Conservation (phyloP, 1,140 invertebrate genomes). For the Hypsibius dujardini region DNA sequence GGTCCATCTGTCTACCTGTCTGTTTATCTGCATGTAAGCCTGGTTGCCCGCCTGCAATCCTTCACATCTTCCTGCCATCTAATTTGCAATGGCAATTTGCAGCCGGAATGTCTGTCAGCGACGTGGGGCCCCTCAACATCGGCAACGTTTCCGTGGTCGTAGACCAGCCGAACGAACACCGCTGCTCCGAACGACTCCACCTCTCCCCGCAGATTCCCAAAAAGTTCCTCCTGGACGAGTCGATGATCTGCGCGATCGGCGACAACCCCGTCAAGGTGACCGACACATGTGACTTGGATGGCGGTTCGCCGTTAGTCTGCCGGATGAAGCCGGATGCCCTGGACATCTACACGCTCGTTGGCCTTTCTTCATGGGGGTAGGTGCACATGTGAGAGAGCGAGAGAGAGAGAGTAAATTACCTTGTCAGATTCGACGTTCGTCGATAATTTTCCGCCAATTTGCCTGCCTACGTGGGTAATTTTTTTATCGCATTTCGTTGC, state of each 20-base stretch:
- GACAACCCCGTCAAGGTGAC: neutral
- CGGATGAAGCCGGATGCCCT: neutral
- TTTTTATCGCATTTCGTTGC: constrained; percentile 6
- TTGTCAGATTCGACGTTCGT: no score
- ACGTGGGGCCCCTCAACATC: constrained; percentile 7
- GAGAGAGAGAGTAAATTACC: no score
- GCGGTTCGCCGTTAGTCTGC: constrained; percentile 13
- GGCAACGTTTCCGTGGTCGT: neutral
- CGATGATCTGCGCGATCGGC: constrained; percentile 15
- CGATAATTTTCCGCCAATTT: no score
- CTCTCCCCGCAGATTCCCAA: neutral
- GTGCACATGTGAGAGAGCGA: no score
- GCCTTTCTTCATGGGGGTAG: constrained; percentile 7
- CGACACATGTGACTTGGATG: constrained; percentile 14
- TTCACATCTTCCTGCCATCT: no score
- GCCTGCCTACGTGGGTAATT: no score
- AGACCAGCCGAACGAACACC: neutral
- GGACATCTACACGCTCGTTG: constrained; percentile 14
- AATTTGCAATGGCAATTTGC: no score
- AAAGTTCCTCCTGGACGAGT: neutral
- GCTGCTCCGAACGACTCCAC: neutral
- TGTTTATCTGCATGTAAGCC: no score
- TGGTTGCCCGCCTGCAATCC: no score
- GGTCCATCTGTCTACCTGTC: no score
- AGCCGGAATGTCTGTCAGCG: neutral